phyloP scores from a whole-genome alignment of 2,888 invertebrate species.

The Cenopis cana region DNA sequence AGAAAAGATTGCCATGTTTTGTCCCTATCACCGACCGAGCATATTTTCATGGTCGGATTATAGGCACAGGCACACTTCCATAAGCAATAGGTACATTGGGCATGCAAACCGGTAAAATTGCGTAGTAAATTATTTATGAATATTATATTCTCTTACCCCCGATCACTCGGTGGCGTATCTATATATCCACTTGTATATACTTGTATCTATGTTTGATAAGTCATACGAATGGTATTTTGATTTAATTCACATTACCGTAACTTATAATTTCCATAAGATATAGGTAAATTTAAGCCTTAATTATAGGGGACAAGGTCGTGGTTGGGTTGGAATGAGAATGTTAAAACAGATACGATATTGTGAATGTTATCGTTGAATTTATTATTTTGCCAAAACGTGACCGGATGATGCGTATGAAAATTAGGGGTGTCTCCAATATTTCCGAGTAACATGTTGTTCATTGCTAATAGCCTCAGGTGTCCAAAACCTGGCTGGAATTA shows the following conservation, averaged over 20 bases:
- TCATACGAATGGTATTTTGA: background rate
- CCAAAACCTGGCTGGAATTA: background rate
- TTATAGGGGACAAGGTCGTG: background rate
- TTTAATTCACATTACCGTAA: background rate
- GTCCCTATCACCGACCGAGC: too few relatives aligned
- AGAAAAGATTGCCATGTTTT: too few relatives aligned
- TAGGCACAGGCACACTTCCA: too few relatives aligned
- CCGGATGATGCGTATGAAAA: slow-evolving; percentile 23
- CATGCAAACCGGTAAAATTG: too few relatives aligned
- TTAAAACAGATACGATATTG: background rate
- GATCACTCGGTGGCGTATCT: too few relatives aligned
- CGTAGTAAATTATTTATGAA: too few relatives aligned
- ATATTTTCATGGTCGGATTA: too few relatives aligned
- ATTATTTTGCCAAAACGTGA: slow-evolving; percentile 24
- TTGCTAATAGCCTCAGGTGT: background rate
- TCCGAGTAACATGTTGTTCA: background rate
- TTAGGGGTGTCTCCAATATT: slow-evolving; percentile 16
- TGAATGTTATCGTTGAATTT: slow-evolving; percentile 8
- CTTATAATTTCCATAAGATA: background rate
- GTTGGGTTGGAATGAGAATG: background rate
- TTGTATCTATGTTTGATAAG: too few relatives aligned
- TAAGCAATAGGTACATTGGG: too few relatives aligned
- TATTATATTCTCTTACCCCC: too few relatives aligned
- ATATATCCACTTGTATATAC: too few relatives aligned
- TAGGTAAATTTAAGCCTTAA: background rate